A percentile compares a stretch with the other conserved stretches of the same genome.
Evolutionary conservation across 2,888 invertebrate genomes (phyloP).

Genomic region (Diachrysia chrysitis): DNA sequence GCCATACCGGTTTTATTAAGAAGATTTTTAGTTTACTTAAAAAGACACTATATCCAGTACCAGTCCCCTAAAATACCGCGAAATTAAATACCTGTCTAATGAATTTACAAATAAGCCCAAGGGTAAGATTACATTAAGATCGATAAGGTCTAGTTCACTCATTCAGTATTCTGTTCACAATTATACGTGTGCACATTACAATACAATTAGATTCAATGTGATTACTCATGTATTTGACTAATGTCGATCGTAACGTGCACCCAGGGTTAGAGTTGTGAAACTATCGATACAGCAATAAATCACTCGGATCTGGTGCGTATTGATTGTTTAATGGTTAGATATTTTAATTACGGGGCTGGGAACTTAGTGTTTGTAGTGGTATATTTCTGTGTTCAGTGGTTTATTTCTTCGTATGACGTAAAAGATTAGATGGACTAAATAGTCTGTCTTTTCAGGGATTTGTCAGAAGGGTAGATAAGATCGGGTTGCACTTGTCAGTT

Average conservation of each 20-base stretch:
- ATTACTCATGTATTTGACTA: slow-evolving; percentile 55
- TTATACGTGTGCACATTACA: slow-evolving; percentile 44
- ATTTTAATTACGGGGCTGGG: neutral
- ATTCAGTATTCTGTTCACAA: slow-evolving; percentile 41
- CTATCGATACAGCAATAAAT: slow-evolving; percentile 32
- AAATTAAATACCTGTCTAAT: neutral
- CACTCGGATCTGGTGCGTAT: slow-evolving; percentile 18
- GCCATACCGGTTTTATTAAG: no score
- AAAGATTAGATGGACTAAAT: no score
- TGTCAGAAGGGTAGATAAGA: no score
- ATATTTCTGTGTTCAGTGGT: no score
- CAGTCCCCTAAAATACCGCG: neutral
- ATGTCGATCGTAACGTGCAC: slow-evolving; percentile 39
- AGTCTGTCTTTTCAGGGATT: no score
- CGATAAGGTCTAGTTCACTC: slow-evolving; percentile 59
- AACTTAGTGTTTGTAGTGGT: neutral
- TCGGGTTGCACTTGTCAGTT: no score
- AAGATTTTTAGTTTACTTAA: no score
- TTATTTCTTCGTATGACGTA: neutral
- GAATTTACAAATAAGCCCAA: slow-evolving; percentile 40
- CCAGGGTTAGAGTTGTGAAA: slow-evolving; percentile 56
- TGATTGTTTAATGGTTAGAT: neutral
- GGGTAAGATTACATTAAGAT: slow-evolving; percentile 44
- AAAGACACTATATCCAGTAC: no score
- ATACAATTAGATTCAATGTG: slow-evolving; percentile 52